These are phyloP conservation scores for Scaptomyza flava DNA, from an alignment of 2,888 invertebrate genomes.

Conservation along the genomic window DNA sequence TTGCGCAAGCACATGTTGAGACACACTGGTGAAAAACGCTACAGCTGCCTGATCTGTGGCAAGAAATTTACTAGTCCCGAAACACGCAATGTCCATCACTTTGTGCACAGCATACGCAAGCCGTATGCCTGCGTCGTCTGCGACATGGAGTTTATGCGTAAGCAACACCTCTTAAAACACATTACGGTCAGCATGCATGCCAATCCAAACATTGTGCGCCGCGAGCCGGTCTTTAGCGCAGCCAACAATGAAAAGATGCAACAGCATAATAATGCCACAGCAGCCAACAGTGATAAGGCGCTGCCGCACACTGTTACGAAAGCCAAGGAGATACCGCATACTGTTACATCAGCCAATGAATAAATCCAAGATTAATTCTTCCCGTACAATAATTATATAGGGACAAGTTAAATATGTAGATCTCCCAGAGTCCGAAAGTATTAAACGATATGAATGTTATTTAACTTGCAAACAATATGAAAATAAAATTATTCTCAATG, in stretches of 20 bases:
- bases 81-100: constrained; percentile 93
- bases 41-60: constrained; percentile 91
- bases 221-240: constrained; percentile 88
- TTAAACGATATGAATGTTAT: neutral
- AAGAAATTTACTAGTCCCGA: constrained; percentile 93
- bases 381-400: neutral
- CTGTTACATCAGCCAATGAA: neutral
- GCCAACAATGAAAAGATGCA: constrained; percentile 40
- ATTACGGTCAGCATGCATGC: constrained; percentile 87
- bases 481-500: neutral
- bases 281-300: neutral
- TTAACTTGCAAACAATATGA: neutral
- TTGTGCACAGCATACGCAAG: constrained; percentile 94
- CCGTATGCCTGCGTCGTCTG: constrained; percentile 93
- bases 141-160: constrained; percentile 93
- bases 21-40: constrained; percentile 92
- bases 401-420: neutral
- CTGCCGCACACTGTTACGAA: neutral
- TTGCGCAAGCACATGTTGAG: constrained; percentile 90
- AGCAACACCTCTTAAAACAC: constrained; percentile 90
- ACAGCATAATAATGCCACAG: neutral
- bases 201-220: constrained; percentile 92
- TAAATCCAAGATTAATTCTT: neutral
- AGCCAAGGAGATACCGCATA: neutral
- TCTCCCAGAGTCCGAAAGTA: neutral